Conservation (phyloP, 2,113 vertebrate genomes). For the Chloropsis cyanopogon region DNA sequence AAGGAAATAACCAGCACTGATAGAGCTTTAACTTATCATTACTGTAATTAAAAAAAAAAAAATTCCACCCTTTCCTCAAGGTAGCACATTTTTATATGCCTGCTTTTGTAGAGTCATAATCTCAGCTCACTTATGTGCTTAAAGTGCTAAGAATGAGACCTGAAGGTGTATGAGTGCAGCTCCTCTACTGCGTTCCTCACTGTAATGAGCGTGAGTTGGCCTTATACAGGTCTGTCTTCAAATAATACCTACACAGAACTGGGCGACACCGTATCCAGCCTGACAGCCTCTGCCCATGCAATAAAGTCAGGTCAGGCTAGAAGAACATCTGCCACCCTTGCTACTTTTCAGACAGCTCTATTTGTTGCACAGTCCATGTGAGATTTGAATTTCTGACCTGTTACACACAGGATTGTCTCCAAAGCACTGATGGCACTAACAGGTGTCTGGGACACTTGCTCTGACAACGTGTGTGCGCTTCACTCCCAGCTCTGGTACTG, state of each 20-base stretch:
- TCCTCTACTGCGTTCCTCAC: neutral
- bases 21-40: neutral
- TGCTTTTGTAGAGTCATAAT: neutral
- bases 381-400: neutral
- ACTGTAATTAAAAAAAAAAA: neutral
- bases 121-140: neutral
- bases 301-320: neutral
- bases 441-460: neutral
- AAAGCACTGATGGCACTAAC: rapidly evolving
- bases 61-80: neutral
- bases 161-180: neutral
- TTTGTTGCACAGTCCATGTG: neutral
- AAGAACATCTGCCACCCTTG: neutral
- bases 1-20: neutral
- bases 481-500: neutral
- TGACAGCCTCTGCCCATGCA: neutral
- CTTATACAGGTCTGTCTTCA: neutral
- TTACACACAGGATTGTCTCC: neutral
- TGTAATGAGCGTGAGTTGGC: neutral
- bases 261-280: neutral
- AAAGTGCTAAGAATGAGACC: neutral
- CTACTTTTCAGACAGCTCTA: neutral
- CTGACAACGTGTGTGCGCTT: neutral
- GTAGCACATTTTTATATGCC: neutral
- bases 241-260: neutral